Evolutionary conservation across 2,888 invertebrate species (phyloP).

Genomic region (Chironomus riparius): DNA sequence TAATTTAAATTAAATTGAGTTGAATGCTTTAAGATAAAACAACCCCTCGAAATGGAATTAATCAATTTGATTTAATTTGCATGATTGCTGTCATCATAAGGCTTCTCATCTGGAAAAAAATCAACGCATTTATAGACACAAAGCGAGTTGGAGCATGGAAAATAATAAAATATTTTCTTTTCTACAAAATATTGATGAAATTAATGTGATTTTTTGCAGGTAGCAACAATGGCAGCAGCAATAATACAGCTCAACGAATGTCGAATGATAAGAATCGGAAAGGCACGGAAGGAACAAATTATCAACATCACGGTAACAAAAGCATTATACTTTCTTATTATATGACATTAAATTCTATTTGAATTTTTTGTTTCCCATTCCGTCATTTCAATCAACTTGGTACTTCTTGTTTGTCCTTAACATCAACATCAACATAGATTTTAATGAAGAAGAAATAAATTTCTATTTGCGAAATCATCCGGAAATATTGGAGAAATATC

Average conservation of each 20-base stretch:
- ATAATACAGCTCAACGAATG: background rate
- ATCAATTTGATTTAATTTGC: too few relatives aligned
- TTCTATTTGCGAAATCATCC: slow-evolving; percentile 48
- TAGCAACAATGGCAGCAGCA: background rate
- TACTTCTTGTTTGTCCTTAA: too few relatives aligned
- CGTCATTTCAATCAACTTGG: background rate
- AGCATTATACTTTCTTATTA: background rate
- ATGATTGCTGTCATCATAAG: background rate
- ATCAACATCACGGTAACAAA: too few relatives aligned
- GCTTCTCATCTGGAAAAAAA: background rate
- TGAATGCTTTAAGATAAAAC: too few relatives aligned
- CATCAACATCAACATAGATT: background rate
- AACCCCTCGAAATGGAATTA: too few relatives aligned
- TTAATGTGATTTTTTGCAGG: background rate
- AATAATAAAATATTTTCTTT: background rate
- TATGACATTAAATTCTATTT: background rate
- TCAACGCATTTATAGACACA: background rate
- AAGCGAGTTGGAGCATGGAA: background rate
- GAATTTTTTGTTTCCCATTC: background rate
- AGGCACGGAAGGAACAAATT: background rate
- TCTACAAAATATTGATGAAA: background rate
- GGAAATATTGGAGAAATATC: slow-evolving; percentile 55
- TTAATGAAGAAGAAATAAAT: slow-evolving; percentile 13
- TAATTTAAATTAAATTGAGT: too few relatives aligned
- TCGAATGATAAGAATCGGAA: background rate